These are phyloP conservation scores for Aphidoletes aphidimyza DNA, from an alignment of 2,888 invertebrate species.

Conservation along the genomic window DNA sequence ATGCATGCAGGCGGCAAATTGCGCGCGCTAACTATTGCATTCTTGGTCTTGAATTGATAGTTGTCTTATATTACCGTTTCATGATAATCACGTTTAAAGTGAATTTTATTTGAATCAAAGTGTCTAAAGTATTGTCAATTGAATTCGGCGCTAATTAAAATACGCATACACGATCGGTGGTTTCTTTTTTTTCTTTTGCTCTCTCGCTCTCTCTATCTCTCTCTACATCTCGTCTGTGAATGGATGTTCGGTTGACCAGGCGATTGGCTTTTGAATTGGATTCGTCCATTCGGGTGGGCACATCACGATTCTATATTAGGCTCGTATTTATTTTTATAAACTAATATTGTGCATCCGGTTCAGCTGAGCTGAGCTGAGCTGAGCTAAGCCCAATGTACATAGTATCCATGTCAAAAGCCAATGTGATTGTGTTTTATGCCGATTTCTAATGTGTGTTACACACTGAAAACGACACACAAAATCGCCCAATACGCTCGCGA, in stretches of 20 bases:
- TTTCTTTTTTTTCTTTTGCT: too few species aligned
- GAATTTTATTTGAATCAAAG: neutral
- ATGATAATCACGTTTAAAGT: neutral
- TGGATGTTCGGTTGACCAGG: neutral
- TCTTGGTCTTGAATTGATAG: neutral
- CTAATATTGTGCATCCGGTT: conserved; percentile 30
- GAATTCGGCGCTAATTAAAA: neutral
- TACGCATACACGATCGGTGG: too few species aligned
- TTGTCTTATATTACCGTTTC: too few species aligned
- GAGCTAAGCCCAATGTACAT: too few species aligned
- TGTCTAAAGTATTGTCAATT: neutral
- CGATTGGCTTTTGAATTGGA: neutral
- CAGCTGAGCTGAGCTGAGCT: neutral
- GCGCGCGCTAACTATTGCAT: neutral
- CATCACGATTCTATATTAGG: conserved; percentile 3
- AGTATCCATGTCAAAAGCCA: neutral
- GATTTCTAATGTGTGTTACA: conserved; percentile 32
- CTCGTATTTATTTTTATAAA: conserved; percentile 36
- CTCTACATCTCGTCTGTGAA: too few species aligned
- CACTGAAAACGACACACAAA: neutral
- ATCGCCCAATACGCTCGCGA: neutral
- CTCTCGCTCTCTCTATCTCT: too few species aligned
- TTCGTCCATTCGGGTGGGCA: conserved; percentile 11
- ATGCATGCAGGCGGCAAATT: neutral
- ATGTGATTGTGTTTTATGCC: neutral